A percentile compares a stretch with the other conserved stretches of the same genome.
Evolutionary conservation across 2,113 vertebrate species (phyloP).

Genomic region (Coptodon bakossiorum): DNA sequence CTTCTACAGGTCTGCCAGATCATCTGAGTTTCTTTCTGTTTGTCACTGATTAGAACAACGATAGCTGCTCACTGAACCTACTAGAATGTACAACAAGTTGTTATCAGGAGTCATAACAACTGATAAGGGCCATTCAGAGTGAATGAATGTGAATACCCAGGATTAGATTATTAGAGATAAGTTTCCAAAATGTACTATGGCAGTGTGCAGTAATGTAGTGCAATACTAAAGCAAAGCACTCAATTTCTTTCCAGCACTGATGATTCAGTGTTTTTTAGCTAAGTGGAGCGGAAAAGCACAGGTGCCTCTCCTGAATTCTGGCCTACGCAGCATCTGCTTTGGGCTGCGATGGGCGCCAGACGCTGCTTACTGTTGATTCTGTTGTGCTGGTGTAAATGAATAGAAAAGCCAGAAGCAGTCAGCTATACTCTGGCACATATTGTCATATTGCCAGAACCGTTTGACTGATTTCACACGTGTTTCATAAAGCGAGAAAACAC

Average conservation of each 20-base stretch:
- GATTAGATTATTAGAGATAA: not conserved
- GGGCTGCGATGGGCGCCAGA: not conserved
- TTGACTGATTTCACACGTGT: conserved; percentile 30
- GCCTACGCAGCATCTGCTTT: not conserved
- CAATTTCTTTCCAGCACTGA: not conserved
- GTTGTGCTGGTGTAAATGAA: not conserved
- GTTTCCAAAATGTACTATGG: not conserved
- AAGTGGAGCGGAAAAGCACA: not conserved
- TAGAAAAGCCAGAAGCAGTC: not conserved
- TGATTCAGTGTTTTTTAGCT: not conserved
- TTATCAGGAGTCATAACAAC: not conserved
- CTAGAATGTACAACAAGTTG: not conserved
- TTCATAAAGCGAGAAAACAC: not conserved
- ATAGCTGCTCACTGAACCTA: not conserved
- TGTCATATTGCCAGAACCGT: not conserved
- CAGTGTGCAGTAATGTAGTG: not conserved
- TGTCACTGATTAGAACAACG: not conserved
- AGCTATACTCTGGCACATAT: not conserved
- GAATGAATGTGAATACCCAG: accelerated
- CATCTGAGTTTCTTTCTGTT: not conserved
- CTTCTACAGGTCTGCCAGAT: not conserved
- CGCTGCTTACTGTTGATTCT: not conserved
- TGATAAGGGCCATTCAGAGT: not conserved
- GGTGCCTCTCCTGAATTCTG: not conserved
- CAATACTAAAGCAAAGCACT: not conserved